Evolutionary conservation across 1,140 invertebrate genomes (phyloP).

Genomic region (Brachionus koreanus): DNA sequence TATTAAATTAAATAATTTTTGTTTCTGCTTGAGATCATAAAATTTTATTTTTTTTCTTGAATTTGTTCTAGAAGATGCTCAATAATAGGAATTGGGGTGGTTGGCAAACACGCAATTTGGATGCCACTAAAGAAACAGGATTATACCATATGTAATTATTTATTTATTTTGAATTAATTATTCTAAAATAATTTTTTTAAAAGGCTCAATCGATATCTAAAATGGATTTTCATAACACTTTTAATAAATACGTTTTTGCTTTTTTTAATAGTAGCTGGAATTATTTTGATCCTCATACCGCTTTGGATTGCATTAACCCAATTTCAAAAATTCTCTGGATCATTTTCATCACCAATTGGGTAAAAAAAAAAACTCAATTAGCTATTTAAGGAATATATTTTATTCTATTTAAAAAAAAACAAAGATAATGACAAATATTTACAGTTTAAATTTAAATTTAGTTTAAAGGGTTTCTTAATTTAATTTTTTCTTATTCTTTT

Average conservation of each 20-base stretch:
- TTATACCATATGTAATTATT: background rate
- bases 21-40: background rate
- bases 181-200: constrained; percentile 1
- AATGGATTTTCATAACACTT: background rate
- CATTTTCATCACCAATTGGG: background rate
- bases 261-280: background rate
- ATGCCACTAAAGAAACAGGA: background rate
- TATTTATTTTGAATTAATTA: background rate
- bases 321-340: background rate
- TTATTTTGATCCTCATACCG: background rate
- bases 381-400: background rate
- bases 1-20: background rate
- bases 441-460: background rate
- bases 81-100: background rate
- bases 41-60: background rate
- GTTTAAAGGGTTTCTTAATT: background rate
- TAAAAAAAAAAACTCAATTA: background rate
- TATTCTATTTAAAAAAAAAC: background rate
- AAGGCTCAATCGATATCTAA: background rate
- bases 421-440: background rate
- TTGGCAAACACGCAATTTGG: background rate
- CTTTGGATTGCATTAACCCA: background rate
- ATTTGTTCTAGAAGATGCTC: no score
- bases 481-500: background rate
- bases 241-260: background rate